Conservation (phyloP, 2,113 vertebrate genomes). For the Rattus rattus region DNA sequence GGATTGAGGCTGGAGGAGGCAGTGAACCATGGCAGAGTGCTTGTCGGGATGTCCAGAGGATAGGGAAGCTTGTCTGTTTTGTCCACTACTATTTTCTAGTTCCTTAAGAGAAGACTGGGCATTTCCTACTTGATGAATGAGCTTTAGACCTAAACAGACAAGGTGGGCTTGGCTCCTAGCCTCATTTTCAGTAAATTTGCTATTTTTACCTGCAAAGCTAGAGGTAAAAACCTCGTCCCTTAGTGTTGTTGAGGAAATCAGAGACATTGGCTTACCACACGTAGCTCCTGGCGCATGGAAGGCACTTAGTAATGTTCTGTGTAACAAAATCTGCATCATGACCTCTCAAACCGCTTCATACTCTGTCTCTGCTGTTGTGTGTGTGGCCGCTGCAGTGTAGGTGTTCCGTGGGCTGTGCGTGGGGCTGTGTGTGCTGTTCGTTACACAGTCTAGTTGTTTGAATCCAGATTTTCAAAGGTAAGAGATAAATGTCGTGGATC, state of each 20-base stretch:
- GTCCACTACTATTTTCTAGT: not conserved
- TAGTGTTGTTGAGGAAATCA: not conserved
- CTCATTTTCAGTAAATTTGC: constrained; percentile 26
- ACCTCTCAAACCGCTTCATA: constrained; percentile 48
- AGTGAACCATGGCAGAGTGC: constrained; percentile 30
- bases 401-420: constrained; percentile 14
- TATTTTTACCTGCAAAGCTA: not conserved
- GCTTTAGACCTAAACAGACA: constrained; percentile 18
- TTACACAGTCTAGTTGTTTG: constrained; percentile 60
- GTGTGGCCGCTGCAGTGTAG: not conserved
- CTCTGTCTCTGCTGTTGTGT: constrained; percentile 16
- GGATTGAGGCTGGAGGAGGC: constrained; percentile 11
- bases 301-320: constrained; percentile 47
- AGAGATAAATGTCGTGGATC: constrained; percentile 63
- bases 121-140: constrained; percentile 41
- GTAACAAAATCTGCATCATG: constrained; percentile 34
- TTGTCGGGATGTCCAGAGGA: constrained; percentile 36
- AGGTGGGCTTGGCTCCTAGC: constrained; percentile 1
- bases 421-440: not conserved
- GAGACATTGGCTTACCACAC: not conserved
- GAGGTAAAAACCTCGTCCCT: constrained; percentile 25
- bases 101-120: not conserved
- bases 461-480: constrained; percentile 56
- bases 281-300: not conserved
- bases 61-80: constrained; percentile 46